phyloP scores from a whole-genome alignment of 2,113 vertebrate genomes.

The Lampris megalopsis region DNA sequence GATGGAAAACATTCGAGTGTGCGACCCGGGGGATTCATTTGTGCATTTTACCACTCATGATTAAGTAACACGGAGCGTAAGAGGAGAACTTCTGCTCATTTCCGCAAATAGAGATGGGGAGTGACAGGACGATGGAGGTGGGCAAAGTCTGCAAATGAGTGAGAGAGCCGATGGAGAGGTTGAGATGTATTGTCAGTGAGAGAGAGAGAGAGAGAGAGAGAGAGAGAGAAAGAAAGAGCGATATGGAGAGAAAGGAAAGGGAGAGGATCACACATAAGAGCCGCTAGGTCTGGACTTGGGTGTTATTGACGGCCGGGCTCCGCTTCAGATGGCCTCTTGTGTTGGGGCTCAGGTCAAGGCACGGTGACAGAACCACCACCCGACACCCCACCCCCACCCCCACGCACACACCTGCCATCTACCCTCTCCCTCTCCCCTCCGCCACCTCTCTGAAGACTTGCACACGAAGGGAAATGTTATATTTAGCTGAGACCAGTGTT shows the following conservation, averaged over 20 bases:
- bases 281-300: constrained; percentile 38
- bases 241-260: constrained; percentile 6
- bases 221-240: constrained; percentile 16
- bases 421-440: not conserved
- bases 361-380: constrained; percentile 2
- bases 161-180: not conserved
- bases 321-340: constrained; percentile 53
- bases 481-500: constrained; percentile 81
- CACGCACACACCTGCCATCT: constrained; percentile 10
- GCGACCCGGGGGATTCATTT: not conserved
- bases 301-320: constrained; percentile 43
- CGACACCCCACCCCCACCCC: constrained; percentile 9
- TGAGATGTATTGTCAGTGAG: not conserved
- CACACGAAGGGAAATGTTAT: constrained; percentile 71
- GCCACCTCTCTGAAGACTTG: constrained; percentile 45
- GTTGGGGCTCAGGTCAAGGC: constrained; percentile 43
- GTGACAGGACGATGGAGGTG: not conserved
- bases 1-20: too few relatives aligned
- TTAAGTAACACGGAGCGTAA: constrained; percentile 36
- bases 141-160: not conserved
- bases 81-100: constrained; percentile 28
- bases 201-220: constrained; percentile 1
- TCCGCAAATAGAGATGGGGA: not conserved
- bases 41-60: constrained; percentile 43
- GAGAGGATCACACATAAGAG: constrained; percentile 30